These are phyloP conservation scores for Drosophila longiperda DNA, from an alignment of 2,888 invertebrate species.

Conservation along the genomic window DNA sequence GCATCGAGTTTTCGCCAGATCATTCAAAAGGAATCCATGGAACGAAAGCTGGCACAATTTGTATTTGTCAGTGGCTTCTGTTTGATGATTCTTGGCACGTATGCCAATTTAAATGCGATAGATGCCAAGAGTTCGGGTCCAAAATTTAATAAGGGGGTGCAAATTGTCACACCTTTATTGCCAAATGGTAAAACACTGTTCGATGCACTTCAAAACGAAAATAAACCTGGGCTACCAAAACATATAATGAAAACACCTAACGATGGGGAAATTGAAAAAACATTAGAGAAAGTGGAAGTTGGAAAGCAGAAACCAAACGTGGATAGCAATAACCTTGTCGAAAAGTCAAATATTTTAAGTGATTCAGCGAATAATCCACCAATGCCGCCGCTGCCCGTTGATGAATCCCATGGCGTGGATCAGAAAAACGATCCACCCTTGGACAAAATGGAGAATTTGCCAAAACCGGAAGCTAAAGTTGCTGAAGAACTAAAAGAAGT, in stretches of 20 bases:
- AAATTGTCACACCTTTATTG: conserved; percentile 59
- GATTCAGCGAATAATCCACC: conserved; percentile 56
- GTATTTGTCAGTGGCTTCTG: conserved; percentile 93
- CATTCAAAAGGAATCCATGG: conserved; percentile 93
- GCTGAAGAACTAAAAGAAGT: background rate
- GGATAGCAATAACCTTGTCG: conserved; percentile 14
- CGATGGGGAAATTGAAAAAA: conserved; percentile 17
- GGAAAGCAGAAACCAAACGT: conserved; percentile 17
- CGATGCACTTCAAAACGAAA: conserved; percentile 39
- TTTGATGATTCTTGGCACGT: conserved; percentile 95
- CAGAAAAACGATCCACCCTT: conserved; percentile 16
- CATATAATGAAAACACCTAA: conserved; percentile 40
- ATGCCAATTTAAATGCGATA: conserved; percentile 92
- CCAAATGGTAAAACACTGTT: conserved; percentile 42
- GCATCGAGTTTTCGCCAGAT: conserved; percentile 94
- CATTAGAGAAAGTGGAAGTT: conserved; percentile 38
- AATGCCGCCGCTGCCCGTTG: conserved; percentile 78
- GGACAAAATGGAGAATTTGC: conserved; percentile 10
- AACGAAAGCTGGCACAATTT: conserved; percentile 91
- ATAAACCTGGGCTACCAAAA: conserved; percentile 47
- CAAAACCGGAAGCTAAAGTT: conserved; percentile 14
- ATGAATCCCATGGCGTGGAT: conserved; percentile 64
- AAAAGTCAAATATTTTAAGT: conserved; percentile 26
- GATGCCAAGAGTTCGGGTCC: conserved; percentile 86
- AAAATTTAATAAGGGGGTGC: conserved; percentile 56